Evolutionary conservation across 2,888 invertebrate genomes (phyloP), one percentile per base, ranked within the genome.

Genomic region (Agonum fuliginosum): DNA sequence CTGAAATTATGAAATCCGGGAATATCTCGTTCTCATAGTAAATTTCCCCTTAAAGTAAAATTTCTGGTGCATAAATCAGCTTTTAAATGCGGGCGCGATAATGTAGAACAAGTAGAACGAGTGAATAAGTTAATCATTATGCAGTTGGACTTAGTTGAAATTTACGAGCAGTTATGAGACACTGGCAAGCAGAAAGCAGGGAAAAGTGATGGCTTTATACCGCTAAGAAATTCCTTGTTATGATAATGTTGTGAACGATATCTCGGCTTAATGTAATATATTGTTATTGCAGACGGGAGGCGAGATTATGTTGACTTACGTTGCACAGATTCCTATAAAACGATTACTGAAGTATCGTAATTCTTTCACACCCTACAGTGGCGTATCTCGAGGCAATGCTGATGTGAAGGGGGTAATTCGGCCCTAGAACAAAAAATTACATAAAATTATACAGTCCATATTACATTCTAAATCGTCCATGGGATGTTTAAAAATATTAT

Each of bases 61-160:
- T 37, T 37, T 37, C 37, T 37, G 12, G 3, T 37, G n/a, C 37
- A 37, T 37, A 37, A 37, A 37, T 37, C 37, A 37, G 37, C 10
- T 37, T 37, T 37, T 37, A 37, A 37, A 37, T 37, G 37, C 37
- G 37, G 12, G n/a, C 37, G 37, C 37, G 37, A 37, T 37, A 37
- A 37, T 37, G 37, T 37, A 37, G 37, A 37, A 37, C 37, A 37
- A 37, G 37, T 37, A 37, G n/a, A 37, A 37, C 37, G 37, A n/a
- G 37, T 37, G n/a, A 1, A 37, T 37, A 37, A 37, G 37, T n/a
- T 37, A 37, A 1, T 37, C 37, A 37, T 37, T 37, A n/a, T 37
- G 37, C 37, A 37, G 37, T 37, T 37, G 37, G 37, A 37, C 37
- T 37, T 37, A 6, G 37, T 37, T 37, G 10, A 37, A 37, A 37